Evolutionary conservation across 2,888 invertebrate genomes (phyloP).

Genomic region (Ormia ochracea): DNA sequence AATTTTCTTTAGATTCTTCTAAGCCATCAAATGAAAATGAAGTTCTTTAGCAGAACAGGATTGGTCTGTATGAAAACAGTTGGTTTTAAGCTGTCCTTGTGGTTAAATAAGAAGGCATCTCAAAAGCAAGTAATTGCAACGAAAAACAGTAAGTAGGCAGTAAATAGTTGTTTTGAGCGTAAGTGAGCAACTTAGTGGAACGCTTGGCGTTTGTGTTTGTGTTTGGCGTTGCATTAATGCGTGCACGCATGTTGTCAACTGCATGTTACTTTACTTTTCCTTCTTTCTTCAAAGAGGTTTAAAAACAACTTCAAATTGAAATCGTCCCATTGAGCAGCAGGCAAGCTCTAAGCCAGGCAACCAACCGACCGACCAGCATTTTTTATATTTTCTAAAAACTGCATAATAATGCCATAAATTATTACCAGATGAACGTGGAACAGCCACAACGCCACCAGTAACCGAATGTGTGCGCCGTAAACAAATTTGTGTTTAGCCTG

Average conservation of each 20-base stretch:
- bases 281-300: neutral
- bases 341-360: neutral
- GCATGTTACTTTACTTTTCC: neutral
- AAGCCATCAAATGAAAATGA: too few species aligned
- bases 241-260: conserved; percentile 56
- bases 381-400: conserved; percentile 46
- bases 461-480: neutral
- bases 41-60: conserved; percentile 27
- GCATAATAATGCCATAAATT: conserved; percentile 61
- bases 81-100: conserved; percentile 15
- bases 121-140: conserved; percentile 2
- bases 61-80: conserved; percentile 12
- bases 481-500: conserved; percentile 15
- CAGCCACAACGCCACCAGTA: neutral
- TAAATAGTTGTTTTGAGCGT: conserved; percentile 24
- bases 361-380: neutral
- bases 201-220: neutral
- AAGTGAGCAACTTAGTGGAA: conserved; percentile 23
- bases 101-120: conserved; percentile 2
- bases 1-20: too few species aligned
- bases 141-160: conserved; percentile 30
- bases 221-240: conserved; percentile 24
- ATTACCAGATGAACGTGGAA: conserved; percentile 54
- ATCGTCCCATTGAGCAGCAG: conserved; percentile 12
- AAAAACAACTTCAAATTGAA: conserved; percentile 12